Percentiles rank a stretch among this genome's conserved stretches.
Conservation (phyloP, 2,797 vertebrate species). For the Cryptoblepharus egeriae region DNA sequence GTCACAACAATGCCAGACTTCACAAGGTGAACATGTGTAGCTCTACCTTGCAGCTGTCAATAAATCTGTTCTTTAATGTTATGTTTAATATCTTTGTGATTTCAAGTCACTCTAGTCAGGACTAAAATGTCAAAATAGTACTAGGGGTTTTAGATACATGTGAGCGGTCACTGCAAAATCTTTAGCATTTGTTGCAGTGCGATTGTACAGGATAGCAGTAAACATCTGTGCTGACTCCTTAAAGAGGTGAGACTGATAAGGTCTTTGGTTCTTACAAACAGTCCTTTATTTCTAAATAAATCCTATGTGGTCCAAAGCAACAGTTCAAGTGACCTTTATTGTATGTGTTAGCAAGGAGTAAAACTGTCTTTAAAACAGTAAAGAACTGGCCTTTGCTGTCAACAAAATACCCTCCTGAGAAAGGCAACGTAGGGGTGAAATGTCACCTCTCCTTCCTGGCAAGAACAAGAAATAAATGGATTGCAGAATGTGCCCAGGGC, state of each 20-base stretch:
- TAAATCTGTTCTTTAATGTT: background rate
- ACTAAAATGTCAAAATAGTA: background rate
- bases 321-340: conserved; percentile 37
- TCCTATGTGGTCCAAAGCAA: background rate
- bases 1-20: background rate
- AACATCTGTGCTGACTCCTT: fast-evolving
- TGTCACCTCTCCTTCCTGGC: background rate
- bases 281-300: conserved; percentile 15
- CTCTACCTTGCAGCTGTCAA: too few relatives aligned
- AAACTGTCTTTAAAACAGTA: conserved; percentile 36
- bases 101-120: background rate
- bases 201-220: background rate
- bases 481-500: background rate
- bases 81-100: background rate
- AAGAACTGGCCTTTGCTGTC: conserved; percentile 3
- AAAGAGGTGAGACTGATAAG: background rate
- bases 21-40: too few relatives aligned
- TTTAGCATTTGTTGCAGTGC: background rate
- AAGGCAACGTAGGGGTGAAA: conserved; percentile 24
- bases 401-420: conserved; percentile 28
- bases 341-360: conserved; percentile 8
- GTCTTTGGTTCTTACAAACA: background rate
- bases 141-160: background rate
- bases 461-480: conserved; percentile 31
- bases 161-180: background rate